A percentile compares a stretch with the other conserved stretches of the same genome.
phyloP scores from a whole-genome alignment of 2,797 vertebrate species.

The Leuciscus waleckii region DNA sequence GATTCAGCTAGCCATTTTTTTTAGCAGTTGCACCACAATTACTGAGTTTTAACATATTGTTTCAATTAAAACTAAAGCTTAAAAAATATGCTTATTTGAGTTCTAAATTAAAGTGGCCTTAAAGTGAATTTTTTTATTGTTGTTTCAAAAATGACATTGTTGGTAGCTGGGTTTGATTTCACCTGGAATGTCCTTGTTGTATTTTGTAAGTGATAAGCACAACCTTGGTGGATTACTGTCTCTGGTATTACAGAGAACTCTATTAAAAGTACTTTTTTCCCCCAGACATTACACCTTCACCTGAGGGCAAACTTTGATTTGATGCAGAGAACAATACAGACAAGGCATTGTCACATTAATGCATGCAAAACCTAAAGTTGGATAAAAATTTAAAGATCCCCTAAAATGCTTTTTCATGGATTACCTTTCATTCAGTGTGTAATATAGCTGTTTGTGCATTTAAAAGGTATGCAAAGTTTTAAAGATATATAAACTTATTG shows the following conservation, averaged over 20 bases:
- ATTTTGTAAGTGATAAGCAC: conserved; percentile 17
- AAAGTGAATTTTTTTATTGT: neutral
- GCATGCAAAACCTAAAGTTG: neutral
- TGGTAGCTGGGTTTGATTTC: conserved; percentile 3
- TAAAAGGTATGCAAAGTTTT: too few relatives aligned
- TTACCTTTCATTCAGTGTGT: neutral
- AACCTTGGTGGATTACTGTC: neutral
- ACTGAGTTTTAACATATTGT: too few relatives aligned
- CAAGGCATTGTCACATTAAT: neutral
- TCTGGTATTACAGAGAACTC: neutral
- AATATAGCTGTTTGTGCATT: too few relatives aligned
- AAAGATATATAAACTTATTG: too few relatives aligned
- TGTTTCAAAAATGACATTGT: neutral
- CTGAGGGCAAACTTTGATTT: neutral
- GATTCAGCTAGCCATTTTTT: neutral
- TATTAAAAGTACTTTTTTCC: too few relatives aligned
- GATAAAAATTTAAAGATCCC: neutral
- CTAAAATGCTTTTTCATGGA: neutral
- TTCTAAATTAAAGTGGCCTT: neutral
- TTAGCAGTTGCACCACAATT: too few relatives aligned
- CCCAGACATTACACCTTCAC: neutral
- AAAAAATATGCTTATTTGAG: neutral
- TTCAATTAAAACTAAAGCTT: neutral
- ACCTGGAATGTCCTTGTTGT: conserved; percentile 4
- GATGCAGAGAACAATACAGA: neutral